phyloP scores from a whole-genome alignment of 2,888 invertebrate genomes.

The Machimus atricapillus region DNA sequence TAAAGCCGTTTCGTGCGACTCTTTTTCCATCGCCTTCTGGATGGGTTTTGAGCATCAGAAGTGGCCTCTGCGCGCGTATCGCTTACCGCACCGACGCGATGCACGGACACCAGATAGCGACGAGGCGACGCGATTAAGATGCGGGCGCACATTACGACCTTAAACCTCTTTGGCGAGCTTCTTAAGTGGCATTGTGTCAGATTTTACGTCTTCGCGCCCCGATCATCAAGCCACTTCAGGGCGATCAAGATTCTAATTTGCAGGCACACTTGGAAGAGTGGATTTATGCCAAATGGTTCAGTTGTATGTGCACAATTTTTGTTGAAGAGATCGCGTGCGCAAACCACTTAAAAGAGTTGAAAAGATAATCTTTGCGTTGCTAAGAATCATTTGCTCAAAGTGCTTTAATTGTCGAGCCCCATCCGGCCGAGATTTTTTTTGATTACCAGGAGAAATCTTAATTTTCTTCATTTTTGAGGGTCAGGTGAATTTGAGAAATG shows the following conservation, averaged over 20 bases:
- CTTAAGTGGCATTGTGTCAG: slow-evolving; percentile 35
- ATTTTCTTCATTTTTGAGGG: background rate
- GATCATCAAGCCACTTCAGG: slow-evolving; percentile 11
- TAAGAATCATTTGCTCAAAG: slow-evolving; percentile 1
- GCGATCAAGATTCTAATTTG: slow-evolving; percentile 26
- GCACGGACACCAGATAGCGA: background rate
- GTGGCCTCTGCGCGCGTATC: background rate
- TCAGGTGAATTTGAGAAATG: background rate
- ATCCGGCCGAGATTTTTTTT: background rate
- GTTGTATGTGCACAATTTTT: slow-evolving; percentile 6
- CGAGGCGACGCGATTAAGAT: background rate
- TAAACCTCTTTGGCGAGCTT: slow-evolving; percentile 13
- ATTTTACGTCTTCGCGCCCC: slow-evolving; percentile 27
- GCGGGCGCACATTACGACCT: slow-evolving; percentile 20
- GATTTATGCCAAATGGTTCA: background rate
- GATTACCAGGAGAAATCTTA: background rate
- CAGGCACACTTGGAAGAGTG: background rate
- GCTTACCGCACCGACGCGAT: background rate
- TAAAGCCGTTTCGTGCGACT: background rate
- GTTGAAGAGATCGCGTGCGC: background rate
- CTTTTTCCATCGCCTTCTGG: background rate
- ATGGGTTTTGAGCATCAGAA: background rate
- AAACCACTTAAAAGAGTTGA: background rate
- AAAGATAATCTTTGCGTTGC: background rate
- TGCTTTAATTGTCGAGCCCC: background rate